phyloP scores from a whole-genome alignment of 2,888 invertebrate genomes.

The Polietes domitor region DNA sequence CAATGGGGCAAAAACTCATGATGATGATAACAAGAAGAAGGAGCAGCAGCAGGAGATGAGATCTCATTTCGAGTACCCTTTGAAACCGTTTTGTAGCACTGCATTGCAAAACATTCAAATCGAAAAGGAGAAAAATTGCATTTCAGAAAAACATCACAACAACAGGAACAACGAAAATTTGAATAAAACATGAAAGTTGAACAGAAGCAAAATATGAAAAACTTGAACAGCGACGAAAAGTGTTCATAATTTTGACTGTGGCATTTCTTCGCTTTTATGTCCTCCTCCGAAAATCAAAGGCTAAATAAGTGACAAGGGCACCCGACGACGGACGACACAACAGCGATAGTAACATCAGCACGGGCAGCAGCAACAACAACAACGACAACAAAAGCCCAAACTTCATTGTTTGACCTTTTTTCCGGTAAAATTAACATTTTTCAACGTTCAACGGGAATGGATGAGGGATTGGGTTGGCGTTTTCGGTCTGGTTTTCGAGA shows the following conservation, averaged over 20 bases:
- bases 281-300: constrained; percentile 38
- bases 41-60: not conserved
- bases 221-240: constrained; percentile 30
- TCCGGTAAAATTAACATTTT: constrained; percentile 29
- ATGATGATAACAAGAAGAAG: constrained; percentile 39
- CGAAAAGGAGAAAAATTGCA: constrained; percentile 35
- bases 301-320: constrained; percentile 60
- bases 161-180: constrained; percentile 42
- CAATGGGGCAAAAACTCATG: constrained; percentile 33
- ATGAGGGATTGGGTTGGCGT: constrained; percentile 38
- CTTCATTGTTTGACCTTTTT: constrained; percentile 60
- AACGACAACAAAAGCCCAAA: constrained; percentile 19
- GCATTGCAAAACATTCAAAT: constrained; percentile 33
- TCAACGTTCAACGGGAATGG: not conserved
- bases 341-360: constrained; percentile 41
- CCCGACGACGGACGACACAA: constrained; percentile 47
- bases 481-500: constrained; percentile 49
- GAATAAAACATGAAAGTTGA: constrained; percentile 25
- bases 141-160: constrained; percentile 10
- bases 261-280: constrained; percentile 11
- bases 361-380: constrained; percentile 16
- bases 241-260: constrained; percentile 53
- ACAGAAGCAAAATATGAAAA: constrained; percentile 23
- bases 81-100: constrained; percentile 24
- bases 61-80: constrained; percentile 30